Evolutionary conservation across 1,140 invertebrate genomes (phyloP).

Genomic region (Cotesia glomerata): DNA sequence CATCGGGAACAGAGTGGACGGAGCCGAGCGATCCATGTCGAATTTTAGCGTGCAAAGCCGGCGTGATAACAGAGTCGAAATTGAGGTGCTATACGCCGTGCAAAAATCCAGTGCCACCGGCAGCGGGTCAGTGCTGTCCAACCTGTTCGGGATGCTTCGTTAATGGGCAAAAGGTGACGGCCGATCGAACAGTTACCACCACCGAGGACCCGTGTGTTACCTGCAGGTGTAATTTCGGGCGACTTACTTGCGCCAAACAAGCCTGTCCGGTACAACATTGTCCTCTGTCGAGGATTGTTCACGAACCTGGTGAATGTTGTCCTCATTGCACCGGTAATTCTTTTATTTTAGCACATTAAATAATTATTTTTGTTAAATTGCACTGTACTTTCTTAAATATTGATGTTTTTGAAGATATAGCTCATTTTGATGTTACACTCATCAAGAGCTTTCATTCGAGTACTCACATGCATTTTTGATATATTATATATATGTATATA

Average conservation of each 20-base stretch:
- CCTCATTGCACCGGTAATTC: slow-evolving; percentile 75
- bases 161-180: slow-evolving; percentile 71
- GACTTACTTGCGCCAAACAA: slow-evolving; percentile 80
- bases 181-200: slow-evolving; percentile 78
- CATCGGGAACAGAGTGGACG: slow-evolving; percentile 79
- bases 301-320: slow-evolving; percentile 80
- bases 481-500: too few relatives aligned
- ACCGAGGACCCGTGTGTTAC: slow-evolving; percentile 86
- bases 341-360: slow-evolving; percentile 49
- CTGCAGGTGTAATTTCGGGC: slow-evolving; percentile 79
- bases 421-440: too few relatives aligned
- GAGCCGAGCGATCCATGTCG: slow-evolving; percentile 74
- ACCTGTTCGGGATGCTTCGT: slow-evolving; percentile 81
- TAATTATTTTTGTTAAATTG: too few relatives aligned
- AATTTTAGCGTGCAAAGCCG: slow-evolving; percentile 78
- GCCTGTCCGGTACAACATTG: slow-evolving; percentile 87
- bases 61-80: slow-evolving; percentile 80
- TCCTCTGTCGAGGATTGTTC: slow-evolving; percentile 69
- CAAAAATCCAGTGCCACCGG: slow-evolving; percentile 71
- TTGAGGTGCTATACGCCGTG: slow-evolving; percentile 83
- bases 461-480: too few relatives aligned
- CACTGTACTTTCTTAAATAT: too few relatives aligned
- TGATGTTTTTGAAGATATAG: too few relatives aligned
- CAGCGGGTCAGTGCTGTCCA: slow-evolving; percentile 81
- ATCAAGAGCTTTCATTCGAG: too few relatives aligned